Evolutionary conservation across 2,113 vertebrate genomes (phyloP).

Genomic region (Columba livia): DNA sequence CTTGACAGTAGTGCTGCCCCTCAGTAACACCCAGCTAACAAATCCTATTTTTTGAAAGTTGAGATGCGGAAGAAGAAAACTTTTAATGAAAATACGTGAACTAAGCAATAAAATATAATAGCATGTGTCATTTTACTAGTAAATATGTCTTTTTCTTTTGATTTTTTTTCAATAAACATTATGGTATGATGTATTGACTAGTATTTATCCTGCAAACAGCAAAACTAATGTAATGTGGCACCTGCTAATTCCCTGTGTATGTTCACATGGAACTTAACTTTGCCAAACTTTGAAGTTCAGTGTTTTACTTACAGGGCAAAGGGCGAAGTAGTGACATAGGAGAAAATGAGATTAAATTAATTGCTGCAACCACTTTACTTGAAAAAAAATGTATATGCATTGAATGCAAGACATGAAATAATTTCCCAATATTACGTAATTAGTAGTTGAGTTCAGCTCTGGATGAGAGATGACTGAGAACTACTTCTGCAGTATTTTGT

Average conservation of each 20-base stretch:
- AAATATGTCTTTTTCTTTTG: not conserved
- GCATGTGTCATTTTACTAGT: not conserved
- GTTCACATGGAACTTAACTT: slow-evolving; percentile 21
- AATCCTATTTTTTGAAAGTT: not conserved
- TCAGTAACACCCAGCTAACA: not conserved
- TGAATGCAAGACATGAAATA: not conserved
- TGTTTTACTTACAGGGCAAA: not conserved
- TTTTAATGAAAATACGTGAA: slow-evolving; percentile 10
- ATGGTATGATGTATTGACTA: not conserved
- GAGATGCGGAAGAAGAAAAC: not conserved
- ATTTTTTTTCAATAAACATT: not conserved
- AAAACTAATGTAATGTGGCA: not conserved
- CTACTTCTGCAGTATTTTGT: slow-evolving; percentile 66
- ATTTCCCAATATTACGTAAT: not conserved
- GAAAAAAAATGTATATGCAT: not conserved
- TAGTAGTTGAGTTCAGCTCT: slow-evolving; percentile 15
- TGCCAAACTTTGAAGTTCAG: slow-evolving; percentile 17
- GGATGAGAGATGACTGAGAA: slow-evolving; percentile 42
- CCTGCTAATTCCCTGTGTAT: not conserved
- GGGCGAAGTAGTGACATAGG: not conserved
- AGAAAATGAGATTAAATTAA: not conserved
- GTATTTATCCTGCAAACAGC: slow-evolving; percentile 17
- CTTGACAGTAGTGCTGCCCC: not conserved
- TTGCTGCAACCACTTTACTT: slow-evolving; percentile 20
- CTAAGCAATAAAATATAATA: not conserved